A percentile compares a stretch with the other conserved stretches of the same genome.
These are phyloP conservation scores for Epinephelus fuscoguttatus DNA, from an alignment of 2,113 vertebrate species.

Conservation along the genomic window DNA sequence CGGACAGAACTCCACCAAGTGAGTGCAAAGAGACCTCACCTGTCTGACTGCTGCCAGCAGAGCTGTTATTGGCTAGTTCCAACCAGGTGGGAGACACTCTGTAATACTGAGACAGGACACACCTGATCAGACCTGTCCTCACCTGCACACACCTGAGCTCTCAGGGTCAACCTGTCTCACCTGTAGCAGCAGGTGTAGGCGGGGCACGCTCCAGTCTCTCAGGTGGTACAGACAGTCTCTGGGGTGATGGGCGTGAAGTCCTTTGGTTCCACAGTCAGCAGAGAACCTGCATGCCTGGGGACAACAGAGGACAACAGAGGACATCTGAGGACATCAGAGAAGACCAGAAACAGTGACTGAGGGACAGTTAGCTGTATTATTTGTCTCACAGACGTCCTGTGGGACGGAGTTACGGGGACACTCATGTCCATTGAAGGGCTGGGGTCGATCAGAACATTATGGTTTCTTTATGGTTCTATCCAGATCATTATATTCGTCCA, in stretches of 20 bases:
- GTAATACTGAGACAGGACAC: conserved; percentile 65
- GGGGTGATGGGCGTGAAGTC: conserved; percentile 87
- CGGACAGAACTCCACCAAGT: background rate
- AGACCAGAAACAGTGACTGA: too few species aligned
- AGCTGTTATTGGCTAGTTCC: conserved; percentile 33
- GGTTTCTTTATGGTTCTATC: too few species aligned
- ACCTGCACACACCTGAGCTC: background rate
- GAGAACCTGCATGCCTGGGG: conserved; percentile 82
- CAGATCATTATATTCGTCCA: too few species aligned
- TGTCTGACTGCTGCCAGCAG: conserved; percentile 16
- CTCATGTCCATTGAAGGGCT: too few species aligned
- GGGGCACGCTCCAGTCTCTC: conserved; percentile 83
- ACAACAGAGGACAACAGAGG: background rate
- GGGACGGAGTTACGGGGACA: too few species aligned
- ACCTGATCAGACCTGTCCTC: background rate
- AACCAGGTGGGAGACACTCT: conserved; percentile 69
- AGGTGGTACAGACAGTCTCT: conserved; percentile 87
- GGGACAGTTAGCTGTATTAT: too few species aligned
- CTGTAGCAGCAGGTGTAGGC: conserved; percentile 80
- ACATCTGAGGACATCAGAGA: too few species aligned
- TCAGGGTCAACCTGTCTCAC: conserved; percentile 53
- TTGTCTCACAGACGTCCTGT: too few species aligned
- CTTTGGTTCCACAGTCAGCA: conserved; percentile 73
- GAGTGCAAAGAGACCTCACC: conserved; percentile 20
- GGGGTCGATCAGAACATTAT: too few species aligned